Percentiles rank a stretch among this genome's conserved stretches.
phyloP scores from a whole-genome alignment of 2,797 vertebrate species.

The Streptopelia turtur region DNA sequence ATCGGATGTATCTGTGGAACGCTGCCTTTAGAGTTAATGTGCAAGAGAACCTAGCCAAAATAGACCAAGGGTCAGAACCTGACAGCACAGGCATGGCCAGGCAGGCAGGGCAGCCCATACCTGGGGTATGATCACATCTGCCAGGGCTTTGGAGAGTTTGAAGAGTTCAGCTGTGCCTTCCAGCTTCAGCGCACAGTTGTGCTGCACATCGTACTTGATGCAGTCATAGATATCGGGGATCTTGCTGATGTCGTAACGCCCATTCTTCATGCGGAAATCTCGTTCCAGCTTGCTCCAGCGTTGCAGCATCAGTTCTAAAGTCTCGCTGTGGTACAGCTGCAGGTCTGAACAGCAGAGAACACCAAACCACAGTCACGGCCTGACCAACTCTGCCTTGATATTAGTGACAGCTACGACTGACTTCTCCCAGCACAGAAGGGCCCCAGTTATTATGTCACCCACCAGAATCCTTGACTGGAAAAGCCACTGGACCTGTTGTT shows the following conservation, averaged over 20 bases:
- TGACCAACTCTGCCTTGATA: not conserved
- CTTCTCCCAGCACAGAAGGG: not conserved
- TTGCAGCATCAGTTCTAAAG: constrained; percentile 96
- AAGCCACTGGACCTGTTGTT: not conserved
- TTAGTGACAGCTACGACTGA: not conserved
- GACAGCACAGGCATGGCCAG: accelerated
- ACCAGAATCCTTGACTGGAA: not conserved
- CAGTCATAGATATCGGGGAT: constrained; percentile 99
- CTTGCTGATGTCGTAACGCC: constrained; percentile 98
- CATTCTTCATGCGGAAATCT: constrained; percentile 95
- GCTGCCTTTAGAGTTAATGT: not conserved
- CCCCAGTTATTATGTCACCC: not conserved
- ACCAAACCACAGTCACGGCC: not conserved
- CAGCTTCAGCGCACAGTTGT: constrained; percentile 89
- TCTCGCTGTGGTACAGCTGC: constrained; percentile 97
- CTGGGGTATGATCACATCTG: constrained; percentile 96
- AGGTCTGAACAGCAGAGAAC: constrained; percentile 82
- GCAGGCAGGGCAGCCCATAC: constrained; percentile 62
- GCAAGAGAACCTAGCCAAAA: not conserved
- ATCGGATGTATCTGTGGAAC: not conserved
- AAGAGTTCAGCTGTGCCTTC: constrained; percentile 94
- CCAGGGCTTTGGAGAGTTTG: constrained; percentile 90
- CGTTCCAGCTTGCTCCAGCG: constrained; percentile 97
- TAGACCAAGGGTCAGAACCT: not conserved
- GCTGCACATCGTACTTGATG: constrained; percentile 96